Percentiles rank a stretch among this genome's conserved stretches.
Evolutionary conservation across 2,888 invertebrate genomes (phyloP).

Genomic region (Oscheius sp.): DNA sequence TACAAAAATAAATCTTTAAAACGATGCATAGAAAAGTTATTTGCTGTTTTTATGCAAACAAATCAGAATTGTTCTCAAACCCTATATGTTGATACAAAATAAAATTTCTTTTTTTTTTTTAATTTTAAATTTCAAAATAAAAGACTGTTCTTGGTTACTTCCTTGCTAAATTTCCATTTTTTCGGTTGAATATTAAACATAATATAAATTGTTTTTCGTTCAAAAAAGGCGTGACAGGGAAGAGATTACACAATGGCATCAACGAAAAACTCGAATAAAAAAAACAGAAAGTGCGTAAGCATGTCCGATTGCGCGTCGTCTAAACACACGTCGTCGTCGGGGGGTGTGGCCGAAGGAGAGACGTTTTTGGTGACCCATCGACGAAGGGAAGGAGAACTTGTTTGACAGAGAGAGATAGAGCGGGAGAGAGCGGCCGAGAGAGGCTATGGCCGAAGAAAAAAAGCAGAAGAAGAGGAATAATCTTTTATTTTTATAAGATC

Average conservation of each 20-base stretch:
- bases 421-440: too few species aligned
- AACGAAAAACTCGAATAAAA: background rate
- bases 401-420: background rate
- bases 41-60: too few species aligned
- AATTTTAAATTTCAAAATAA: too few species aligned
- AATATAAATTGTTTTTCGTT: background rate
- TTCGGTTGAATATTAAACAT: too few species aligned
- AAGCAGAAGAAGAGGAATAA: conserved; percentile 7
- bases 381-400: conserved; percentile 4
- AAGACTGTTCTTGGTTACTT: too few species aligned
- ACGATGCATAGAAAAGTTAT: too few species aligned
- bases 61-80: too few species aligned
- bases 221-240: background rate
- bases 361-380: conserved; percentile 29
- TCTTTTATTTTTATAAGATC: background rate
- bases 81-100: too few species aligned
- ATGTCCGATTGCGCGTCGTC: background rate
- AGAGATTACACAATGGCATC: background rate
- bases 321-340: background rate
- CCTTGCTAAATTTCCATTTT: too few species aligned
- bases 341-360: conserved; percentile 5
- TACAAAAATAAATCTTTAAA: too few species aligned
- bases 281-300: conserved; percentile 24
- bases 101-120: too few species aligned
- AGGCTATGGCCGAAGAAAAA: background rate